These are phyloP conservation scores for Lamprologus sp. DNA, from an alignment of 2,113 vertebrate genomes.

Conservation along the genomic window DNA sequence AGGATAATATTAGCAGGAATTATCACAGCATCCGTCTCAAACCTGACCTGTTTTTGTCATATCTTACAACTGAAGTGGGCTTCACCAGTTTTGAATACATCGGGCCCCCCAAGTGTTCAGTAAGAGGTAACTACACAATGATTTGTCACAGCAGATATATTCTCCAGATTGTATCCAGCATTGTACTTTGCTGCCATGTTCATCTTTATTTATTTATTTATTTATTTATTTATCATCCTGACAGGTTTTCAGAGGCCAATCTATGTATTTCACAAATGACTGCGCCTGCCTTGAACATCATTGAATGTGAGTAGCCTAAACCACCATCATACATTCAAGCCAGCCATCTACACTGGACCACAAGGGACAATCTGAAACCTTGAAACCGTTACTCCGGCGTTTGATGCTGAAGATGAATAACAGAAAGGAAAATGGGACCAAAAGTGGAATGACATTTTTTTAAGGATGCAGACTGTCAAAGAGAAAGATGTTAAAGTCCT, in stretches of 20 bases:
- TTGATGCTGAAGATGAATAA: constrained; percentile 13
- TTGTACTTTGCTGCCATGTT: not conserved
- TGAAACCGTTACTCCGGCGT: not conserved
- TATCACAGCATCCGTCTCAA: constrained; percentile 79
- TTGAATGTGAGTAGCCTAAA: constrained; percentile 44
- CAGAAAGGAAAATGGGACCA: constrained; percentile 34
- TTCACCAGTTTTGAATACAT: constrained; percentile 83
- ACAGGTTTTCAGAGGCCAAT: constrained; percentile 86
- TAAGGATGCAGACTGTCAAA: not conserved
- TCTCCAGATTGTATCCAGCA: not conserved
- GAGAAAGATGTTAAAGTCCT: not conserved
- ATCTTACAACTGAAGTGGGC: constrained; percentile 81
- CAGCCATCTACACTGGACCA: constrained; percentile 22
- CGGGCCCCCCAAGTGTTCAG: constrained; percentile 73
- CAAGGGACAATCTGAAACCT: not conserved
- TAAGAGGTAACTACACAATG: constrained; percentile 72
- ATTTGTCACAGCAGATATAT: not conserved
- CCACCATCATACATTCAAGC: not conserved
- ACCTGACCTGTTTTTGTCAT: constrained; percentile 82
- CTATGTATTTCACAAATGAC: constrained; percentile 82
- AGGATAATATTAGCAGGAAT: constrained; percentile 81
- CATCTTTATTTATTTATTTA: not conserved
- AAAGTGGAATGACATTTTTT: not conserved
- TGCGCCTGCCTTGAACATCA: constrained; percentile 39
- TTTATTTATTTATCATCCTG: not conserved